phyloP scores from a whole-genome alignment of 2,888 invertebrate species.

The Hylaea fasciaria region DNA sequence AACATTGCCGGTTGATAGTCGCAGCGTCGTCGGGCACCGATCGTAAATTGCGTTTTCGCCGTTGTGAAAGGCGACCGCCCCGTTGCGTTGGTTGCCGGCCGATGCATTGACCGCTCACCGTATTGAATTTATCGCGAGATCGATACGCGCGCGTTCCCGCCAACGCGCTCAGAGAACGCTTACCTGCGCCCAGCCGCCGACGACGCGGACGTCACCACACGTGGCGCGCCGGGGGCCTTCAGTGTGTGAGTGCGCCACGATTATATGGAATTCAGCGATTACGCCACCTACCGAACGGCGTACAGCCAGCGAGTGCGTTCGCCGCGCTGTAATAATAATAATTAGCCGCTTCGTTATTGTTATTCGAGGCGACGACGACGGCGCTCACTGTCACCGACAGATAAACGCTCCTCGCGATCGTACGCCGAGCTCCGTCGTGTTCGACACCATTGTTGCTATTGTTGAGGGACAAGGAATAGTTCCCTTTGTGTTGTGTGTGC shows the following conservation, averaged over 20 bases:
- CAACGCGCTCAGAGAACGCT: conserved; percentile 53
- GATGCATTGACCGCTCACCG: conserved; percentile 78
- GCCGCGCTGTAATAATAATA: conserved; percentile 73
- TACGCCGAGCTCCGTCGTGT: conserved; percentile 52
- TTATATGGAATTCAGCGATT: conserved; percentile 76
- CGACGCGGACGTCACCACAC: conserved; percentile 71
- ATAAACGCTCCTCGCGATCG: conserved; percentile 63
- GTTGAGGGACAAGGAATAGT: conserved; percentile 57
- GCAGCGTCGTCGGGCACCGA: conserved; percentile 54
- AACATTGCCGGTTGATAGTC: conserved; percentile 46
- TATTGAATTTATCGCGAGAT: conserved; percentile 80
- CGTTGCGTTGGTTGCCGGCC: conserved; percentile 51
- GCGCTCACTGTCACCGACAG: conserved; percentile 65
- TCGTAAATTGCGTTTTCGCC: conserved; percentile 72
- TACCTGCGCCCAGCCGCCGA: conserved; percentile 61
- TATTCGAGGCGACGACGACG: conserved; percentile 63
- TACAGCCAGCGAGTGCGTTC: conserved; percentile 59
- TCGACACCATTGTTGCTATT: conserved; percentile 57
- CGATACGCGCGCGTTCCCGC: conserved; percentile 67
- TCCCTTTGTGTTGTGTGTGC: conserved; percentile 59
- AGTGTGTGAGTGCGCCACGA: conserved; percentile 62
- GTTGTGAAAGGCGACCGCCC: conserved; percentile 72
- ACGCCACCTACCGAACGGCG: conserved; percentile 67
- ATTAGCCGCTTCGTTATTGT: conserved; percentile 74
- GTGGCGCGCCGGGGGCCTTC: conserved; percentile 62